Evolutionary conservation across 2,888 invertebrate genomes (phyloP).

Genomic region (Gandaritis pyraliata): DNA sequence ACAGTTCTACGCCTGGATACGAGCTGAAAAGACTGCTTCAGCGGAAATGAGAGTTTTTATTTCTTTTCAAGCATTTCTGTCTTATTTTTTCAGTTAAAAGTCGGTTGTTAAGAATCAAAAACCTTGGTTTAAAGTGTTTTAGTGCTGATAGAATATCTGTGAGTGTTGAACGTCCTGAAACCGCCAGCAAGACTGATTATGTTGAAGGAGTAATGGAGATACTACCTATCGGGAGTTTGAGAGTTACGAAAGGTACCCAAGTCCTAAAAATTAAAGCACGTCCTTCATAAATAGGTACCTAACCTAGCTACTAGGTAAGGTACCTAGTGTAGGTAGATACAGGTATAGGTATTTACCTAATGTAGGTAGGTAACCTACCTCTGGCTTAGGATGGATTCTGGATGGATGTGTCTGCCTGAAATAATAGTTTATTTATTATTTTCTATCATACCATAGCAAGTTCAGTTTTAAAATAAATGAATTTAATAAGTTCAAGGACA

Average conservation of each 20-base stretch:
- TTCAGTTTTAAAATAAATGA: too few relatives aligned
- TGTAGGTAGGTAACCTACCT: too few relatives aligned
- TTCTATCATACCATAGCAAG: too few relatives aligned
- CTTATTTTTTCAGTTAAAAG: conserved; percentile 10
- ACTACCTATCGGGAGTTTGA: not conserved
- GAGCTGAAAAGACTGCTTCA: conserved; percentile 27
- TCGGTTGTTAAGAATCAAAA: conserved; percentile 5
- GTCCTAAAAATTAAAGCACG: too few relatives aligned
- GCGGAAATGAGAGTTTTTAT: conserved; percentile 27
- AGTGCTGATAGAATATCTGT: conserved; percentile 11
- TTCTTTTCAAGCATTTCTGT: conserved; percentile 13
- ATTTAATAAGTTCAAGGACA: too few relatives aligned
- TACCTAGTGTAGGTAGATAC: too few relatives aligned
- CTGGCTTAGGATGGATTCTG: too few relatives aligned
- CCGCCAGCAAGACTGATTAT: not conserved
- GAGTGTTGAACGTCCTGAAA: conserved; percentile 3
- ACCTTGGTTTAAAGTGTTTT: not conserved
- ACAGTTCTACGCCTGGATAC: conserved; percentile 24
- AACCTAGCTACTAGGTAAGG: too few relatives aligned
- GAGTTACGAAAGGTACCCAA: not conserved
- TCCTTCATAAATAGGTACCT: too few relatives aligned
- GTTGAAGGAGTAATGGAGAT: not conserved
- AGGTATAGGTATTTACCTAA: too few relatives aligned
- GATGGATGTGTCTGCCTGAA: too few relatives aligned
- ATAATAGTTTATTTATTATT: too few relatives aligned